Percentiles rank a stretch among this genome's conserved stretches.
Conservation (phyloP, 1,140 invertebrate genomes). For the Caenorhabditis inopinata region DNA sequence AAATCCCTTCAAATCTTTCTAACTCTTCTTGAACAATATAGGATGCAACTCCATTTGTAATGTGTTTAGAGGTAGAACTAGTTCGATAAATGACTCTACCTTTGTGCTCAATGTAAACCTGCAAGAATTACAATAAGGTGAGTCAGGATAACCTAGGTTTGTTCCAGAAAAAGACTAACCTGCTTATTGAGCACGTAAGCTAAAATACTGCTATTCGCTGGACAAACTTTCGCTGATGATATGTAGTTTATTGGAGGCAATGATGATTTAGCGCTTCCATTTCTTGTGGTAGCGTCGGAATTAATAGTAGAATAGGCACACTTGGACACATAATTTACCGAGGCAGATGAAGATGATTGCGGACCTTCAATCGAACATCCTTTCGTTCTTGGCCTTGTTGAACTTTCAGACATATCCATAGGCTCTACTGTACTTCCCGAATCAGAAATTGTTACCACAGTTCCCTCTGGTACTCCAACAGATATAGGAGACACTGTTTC, state of each 20-base stretch:
- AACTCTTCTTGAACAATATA: conserved; percentile 99
- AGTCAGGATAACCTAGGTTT: too few species aligned
- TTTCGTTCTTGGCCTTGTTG: background rate
- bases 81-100: background rate
- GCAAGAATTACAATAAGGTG: background rate
- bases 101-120: conserved; percentile 25
- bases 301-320: too few species aligned
- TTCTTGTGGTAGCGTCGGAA: background rate
- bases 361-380: background rate
- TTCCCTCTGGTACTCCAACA: too few species aligned
- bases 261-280: background rate
- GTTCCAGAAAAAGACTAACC: background rate
- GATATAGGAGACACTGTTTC: too few species aligned
- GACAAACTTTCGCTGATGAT: conserved; percentile 4
- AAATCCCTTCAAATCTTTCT: conserved; percentile 88
- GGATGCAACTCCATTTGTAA: conserved; percentile 78
- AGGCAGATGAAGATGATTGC: background rate
- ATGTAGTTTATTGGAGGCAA: background rate
- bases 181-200: conserved; percentile 35
- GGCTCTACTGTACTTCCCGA: background rate
- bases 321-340: too few species aligned
- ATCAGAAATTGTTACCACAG: too few species aligned
- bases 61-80: background rate
- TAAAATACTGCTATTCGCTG: background rate
- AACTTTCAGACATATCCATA: background rate